A percentile compares a stretch with the other conserved stretches of the same genome.
phyloP scores from a whole-genome alignment of 2,113 vertebrate genomes.

The Azemiops feae region DNA sequence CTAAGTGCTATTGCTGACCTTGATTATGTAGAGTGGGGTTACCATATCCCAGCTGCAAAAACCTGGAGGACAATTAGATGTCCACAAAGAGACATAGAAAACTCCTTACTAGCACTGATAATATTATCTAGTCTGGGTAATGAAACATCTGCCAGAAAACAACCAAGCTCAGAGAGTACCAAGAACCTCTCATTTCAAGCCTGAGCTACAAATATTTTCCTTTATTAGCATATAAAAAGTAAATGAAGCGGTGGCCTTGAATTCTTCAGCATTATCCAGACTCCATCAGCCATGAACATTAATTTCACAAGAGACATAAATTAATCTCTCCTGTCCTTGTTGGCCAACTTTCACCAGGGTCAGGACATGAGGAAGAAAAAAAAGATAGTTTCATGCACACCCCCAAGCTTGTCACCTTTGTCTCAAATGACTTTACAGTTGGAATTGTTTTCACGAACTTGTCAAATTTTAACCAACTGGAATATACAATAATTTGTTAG shows the following conservation, averaged over 20 bases:
- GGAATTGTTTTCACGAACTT: slow-evolving; percentile 37
- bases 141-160: neutral
- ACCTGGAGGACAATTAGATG: neutral
- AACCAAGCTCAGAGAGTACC: neutral
- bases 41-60: neutral
- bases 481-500: slow-evolving; percentile 62
- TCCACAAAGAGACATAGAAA: neutral
- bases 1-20: neutral
- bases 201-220: neutral
- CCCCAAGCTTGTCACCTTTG: neutral
- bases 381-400: neutral
- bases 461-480: slow-evolving; percentile 52
- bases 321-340: neutral
- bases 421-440: slow-evolving; percentile 36
- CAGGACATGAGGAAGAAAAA: neutral
- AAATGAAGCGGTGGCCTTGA: neutral
- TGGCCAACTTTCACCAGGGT: neutral
- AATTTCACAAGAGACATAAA: neutral
- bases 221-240: neutral
- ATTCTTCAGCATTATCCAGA: neutral
- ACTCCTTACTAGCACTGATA: neutral
- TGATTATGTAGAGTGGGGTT: neutral
- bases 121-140: neutral
- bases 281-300: neutral
- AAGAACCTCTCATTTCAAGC: neutral